phyloP scores from a whole-genome alignment of 1,140 invertebrate genomes.

The Diorhabda sublineata region DNA sequence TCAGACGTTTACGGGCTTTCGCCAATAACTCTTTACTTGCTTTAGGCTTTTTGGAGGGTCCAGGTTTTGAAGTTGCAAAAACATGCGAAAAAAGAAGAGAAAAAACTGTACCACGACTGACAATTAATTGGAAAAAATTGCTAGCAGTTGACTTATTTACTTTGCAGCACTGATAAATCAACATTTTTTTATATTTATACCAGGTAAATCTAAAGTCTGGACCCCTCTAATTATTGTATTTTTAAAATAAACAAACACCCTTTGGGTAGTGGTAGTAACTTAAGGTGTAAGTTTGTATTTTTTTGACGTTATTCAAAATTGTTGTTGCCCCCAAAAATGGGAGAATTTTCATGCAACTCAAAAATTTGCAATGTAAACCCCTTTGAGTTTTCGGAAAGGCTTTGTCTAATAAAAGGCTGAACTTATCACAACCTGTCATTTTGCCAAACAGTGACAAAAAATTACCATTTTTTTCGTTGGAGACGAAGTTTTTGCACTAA shows the following conservation, averaged over 20 bases:
- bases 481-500: constrained; percentile 49
- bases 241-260: too few species aligned
- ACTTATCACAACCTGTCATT: constrained; percentile 19
- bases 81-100: neutral
- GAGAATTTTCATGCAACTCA: constrained; percentile 47
- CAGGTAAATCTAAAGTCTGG: too few species aligned
- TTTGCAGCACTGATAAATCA: constrained; percentile 44
- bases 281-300: too few species aligned
- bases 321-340: constrained; percentile 36
- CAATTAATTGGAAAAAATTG: neutral
- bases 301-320: neutral
- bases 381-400: constrained; percentile 7
- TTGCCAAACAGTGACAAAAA: constrained; percentile 19
- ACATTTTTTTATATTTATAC: constrained; percentile 34
- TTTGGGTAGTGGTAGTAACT: too few species aligned
- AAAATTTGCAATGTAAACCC: constrained; percentile 29
- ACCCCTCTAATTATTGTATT: too few species aligned
- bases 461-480: constrained; percentile 43
- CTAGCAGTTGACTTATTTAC: constrained; percentile 24
- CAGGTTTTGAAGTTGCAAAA: neutral
- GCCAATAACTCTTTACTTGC: constrained; percentile 7
- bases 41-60: neutral
- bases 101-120: neutral
- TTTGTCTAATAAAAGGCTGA: constrained; percentile 15
- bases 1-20: constrained; percentile 19